phyloP scores from a whole-genome alignment of 2,888 invertebrate genomes.

The Hypomecis atomaria region DNA sequence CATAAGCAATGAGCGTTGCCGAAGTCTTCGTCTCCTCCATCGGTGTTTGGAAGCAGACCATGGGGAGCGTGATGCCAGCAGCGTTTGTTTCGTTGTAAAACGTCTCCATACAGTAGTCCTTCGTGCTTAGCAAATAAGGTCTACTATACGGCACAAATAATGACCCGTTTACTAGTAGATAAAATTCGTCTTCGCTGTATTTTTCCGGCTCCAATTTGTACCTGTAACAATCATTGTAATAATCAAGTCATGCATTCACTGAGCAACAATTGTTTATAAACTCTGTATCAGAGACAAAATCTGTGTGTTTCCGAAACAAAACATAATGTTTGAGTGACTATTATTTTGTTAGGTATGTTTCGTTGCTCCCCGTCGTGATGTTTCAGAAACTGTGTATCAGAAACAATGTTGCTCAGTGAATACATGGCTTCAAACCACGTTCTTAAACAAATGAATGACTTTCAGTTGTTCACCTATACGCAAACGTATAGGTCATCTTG shows the following conservation, averaged over 20 bases:
- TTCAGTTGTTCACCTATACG: too few species aligned
- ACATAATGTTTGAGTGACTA: too few species aligned
- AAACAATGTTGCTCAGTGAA: too few species aligned
- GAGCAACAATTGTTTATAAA: too few species aligned
- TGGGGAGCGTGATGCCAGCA: constrained; percentile 77
- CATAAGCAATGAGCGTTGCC: constrained; percentile 68
- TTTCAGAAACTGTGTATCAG: too few species aligned
- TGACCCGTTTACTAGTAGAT: constrained; percentile 85
- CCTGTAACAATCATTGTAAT: constrained; percentile 61
- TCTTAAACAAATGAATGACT: too few species aligned
- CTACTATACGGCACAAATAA: constrained; percentile 79
- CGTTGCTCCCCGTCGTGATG: too few species aligned
- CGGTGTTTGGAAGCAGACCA: constrained; percentile 80
- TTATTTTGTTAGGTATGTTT: too few species aligned
- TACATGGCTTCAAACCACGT: too few species aligned
- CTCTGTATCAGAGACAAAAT: too few species aligned
- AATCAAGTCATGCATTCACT: background rate
- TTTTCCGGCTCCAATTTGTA: constrained; percentile 82
- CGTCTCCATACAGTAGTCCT: constrained; percentile 86
- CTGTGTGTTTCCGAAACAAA: too few species aligned
- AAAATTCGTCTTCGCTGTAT: constrained; percentile 80
- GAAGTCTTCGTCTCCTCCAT: constrained; percentile 68
- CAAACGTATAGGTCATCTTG: too few species aligned
- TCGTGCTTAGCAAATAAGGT: constrained; percentile 76
- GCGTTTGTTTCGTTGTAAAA: constrained; percentile 76